Base-by-base conservation (phyloP, 2,888 invertebrate genomes). In the Subacronicta megacephala region DNA sequence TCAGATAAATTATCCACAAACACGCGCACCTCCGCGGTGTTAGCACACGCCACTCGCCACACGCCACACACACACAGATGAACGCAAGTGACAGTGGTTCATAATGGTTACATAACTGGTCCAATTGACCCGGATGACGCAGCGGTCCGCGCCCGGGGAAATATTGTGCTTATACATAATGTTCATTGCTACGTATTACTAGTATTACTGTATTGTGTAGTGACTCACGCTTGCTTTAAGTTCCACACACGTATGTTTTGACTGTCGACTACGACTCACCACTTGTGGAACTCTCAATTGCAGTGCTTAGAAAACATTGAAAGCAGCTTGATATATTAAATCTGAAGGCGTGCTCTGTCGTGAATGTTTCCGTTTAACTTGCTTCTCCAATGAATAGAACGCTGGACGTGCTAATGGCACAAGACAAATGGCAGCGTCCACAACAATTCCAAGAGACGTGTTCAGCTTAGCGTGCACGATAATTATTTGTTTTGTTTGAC, bases 41-140 rank as follows among this genome's bases (percentile, higher is more conserved):
- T 12, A 17, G 66, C 40, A 29, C 53, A 2, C 1, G 26, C 26
- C 2, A 4, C 4, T 2, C n/a, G n/a, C n/a, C n/a, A 33, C 57
- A 45, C 44, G 41, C 55, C 55, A 47, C 50, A 42, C 37, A 29
- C 26, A 26, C 46, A 46, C 43, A 40, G 43, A 42, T 52, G 33
- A 42, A 12, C 40, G 66, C 64, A 55, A 75, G 82, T 86, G 82
- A 87, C 78, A 80, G 83, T 52, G 51, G 31, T 62, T 33, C 57
- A 84, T 78, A 52, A 52, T 13, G 18, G 63, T 75, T 75, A 86
- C 88, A 80, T 84, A 87, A 89, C 79, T 72, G 74, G 78, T 56
- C 78, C 85, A 86, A 82, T 85, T 88, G 89, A 87, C 86, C 88
- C 81, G 77, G 81, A 86, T 87, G 87, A 87, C 88, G 86, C 80